A percentile compares a stretch with the other conserved stretches of the same genome.
phyloP scores from a whole-genome alignment of 2,113 vertebrate genomes.

The Hipposideros armiger region DNA sequence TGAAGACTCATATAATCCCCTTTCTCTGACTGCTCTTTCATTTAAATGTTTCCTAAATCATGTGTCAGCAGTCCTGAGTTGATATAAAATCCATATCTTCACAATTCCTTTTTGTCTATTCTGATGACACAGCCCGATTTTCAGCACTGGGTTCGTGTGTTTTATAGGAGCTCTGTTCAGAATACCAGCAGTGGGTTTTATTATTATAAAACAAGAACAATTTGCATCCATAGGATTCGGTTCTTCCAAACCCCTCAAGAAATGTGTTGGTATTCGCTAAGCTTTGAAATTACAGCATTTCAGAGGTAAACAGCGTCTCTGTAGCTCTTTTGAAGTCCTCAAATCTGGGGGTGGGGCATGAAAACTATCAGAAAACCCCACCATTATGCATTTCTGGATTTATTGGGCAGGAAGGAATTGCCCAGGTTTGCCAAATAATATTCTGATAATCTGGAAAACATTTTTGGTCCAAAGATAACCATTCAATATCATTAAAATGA shows the following conservation, averaged over 20 bases:
- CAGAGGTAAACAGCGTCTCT: background rate
- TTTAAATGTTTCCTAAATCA: constrained; percentile 67
- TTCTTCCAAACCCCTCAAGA: constrained; percentile 6
- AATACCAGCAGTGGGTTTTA: background rate
- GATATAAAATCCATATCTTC: constrained; percentile 69
- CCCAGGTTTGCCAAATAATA: background rate
- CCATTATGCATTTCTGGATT: background rate
- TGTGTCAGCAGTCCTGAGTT: constrained; percentile 23
- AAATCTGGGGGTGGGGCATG: too few species aligned
- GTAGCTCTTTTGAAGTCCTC: background rate
- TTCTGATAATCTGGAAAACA: background rate
- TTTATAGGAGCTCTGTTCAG: background rate
- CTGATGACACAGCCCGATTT: background rate
- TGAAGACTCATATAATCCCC: constrained; percentile 43
- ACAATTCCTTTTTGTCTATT: constrained; percentile 60
- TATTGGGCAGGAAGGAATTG: background rate
- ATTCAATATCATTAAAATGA: background rate
- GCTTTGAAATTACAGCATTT: background rate
- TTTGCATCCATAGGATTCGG: background rate
- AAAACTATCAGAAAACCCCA: background rate
- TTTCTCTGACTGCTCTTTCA: constrained; percentile 45
- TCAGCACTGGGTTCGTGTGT: background rate
- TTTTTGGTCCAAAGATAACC: background rate
- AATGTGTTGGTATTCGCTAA: background rate
- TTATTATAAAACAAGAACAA: constrained; percentile 22